These are phyloP conservation scores for Carapus acus DNA, from an alignment of 2,797 vertebrate genomes.

Conservation along the genomic window DNA sequence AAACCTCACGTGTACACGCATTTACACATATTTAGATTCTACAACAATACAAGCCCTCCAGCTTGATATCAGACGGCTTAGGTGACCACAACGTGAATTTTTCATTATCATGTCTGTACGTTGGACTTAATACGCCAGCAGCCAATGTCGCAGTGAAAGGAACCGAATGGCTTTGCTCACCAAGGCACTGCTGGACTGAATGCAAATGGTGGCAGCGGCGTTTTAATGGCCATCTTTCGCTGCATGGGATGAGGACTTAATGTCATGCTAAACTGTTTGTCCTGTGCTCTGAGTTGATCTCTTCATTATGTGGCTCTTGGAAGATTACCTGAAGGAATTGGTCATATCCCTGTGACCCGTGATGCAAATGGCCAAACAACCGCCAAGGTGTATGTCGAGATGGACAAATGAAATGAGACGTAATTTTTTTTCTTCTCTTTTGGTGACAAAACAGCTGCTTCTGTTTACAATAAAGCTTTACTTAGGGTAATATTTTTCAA, in stretches of 20 bases:
- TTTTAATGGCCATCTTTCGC: constrained; percentile 73
- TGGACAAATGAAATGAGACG: background rate
- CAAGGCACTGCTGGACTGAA: constrained; percentile 69
- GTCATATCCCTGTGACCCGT: constrained; percentile 68
- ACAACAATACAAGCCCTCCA: no score
- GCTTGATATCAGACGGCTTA: no score
- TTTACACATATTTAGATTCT: no score
- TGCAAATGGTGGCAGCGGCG: constrained; percentile 68
- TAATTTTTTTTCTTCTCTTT: constrained; percentile 8
- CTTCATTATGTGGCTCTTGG: constrained; percentile 74
- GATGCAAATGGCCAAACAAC: constrained; percentile 66
- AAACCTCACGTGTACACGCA: no score
- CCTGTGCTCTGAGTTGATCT: constrained; percentile 77
- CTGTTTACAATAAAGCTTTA: background rate
- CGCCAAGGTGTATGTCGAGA: constrained; percentile 29
- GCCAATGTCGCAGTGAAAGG: constrained; percentile 53
- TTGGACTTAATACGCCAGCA: constrained; percentile 26
- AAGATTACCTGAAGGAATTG: constrained; percentile 75
- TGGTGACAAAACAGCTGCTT: no score
- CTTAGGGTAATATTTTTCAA: background rate
- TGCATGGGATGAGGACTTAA: constrained; percentile 61
- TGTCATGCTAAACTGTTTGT: constrained; percentile 76
- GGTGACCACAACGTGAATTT: background rate
- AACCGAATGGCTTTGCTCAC: constrained; percentile 67
- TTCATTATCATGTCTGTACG: constrained; percentile 57